Evolutionary conservation across 2,888 invertebrate genomes (phyloP), one percentile per base, ranked within the genome.

Genomic region (Tinea semifulvella): DNA sequence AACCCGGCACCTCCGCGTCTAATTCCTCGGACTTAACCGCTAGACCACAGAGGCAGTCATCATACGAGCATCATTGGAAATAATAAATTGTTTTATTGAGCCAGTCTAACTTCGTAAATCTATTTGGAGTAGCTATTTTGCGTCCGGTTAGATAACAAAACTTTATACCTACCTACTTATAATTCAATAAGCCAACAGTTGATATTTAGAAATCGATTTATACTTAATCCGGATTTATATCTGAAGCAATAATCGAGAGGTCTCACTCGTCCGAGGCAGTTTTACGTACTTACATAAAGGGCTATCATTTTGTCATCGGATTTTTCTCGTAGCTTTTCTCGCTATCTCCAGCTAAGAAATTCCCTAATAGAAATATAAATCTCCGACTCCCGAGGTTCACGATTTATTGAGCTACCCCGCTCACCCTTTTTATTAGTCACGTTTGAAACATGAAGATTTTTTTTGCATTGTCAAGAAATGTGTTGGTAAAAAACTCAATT

Each of bases 351-450:
- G 53, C 53, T 52, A 54, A 54, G 55, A 56, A 53, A 56, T 54
- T 49, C 53, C 47, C 55, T 72, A 70, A 72, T 67, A 70, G 68
- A 73, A 71, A 72, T 66, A 71, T 71, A 73, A 72, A 72, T 73
- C 69, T 68, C 56, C 55, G 58, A 61, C 56, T 59, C 60, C 55
- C 57, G 56, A 60, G 59, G 56, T 58, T 52, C 54, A 56, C 60
- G 61, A 73, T 73, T 71, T 72, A 74, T 71, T 57, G 63, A 63
- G 60, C 59, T 54, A 58, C 58, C 62, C 57, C 52, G 58, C 61
- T 62, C 63, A 61, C 65, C 67, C 64, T 65, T 69, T 70, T 69
- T 71, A 71, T 68, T 66, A 69, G 68, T 71, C 71, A 71, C 70
- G 71, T 69, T 62, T 65, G 58, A 56, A 60, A 64, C 65, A 66